Evolutionary conservation across 2,797 vertebrate genomes (phyloP), one percentile per base, ranked within the genome.

Genomic region (Periparus ater): DNA sequence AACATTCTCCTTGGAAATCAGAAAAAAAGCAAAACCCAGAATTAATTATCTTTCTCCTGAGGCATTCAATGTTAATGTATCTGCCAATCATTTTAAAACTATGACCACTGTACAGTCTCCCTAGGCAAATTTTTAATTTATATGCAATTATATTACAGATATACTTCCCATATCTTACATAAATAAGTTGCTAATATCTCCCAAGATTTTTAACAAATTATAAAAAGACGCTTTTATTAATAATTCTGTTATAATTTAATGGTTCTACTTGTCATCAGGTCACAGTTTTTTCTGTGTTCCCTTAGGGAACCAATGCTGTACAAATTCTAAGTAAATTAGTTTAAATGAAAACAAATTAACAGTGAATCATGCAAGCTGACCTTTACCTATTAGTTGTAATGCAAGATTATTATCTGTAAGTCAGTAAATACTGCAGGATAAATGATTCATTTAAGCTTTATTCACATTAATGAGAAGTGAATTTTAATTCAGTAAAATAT

Each of bases 281-380:
- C 66, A 92, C 30, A 77, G 50, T 45, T 85, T 90, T 92, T 93
- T 11, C 44, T 77, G 6, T 36, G 67, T 83, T 72, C 30, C 84
- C 78, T 77, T 57, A 74, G 75, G 90, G 66, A 94, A 57, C 11
- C 3, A 84, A 11, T 53, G 30, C 23, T 72, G 51, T 81, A 91
- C 27, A 95, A 93, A 77, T 91, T 92, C 78, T 89, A 68, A 89
- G 50, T 79, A 86, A 93, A 95, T 95, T 89, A 96, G 18, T 89
- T 87, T 89, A 91, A 94, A 96, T 78, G 40, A 95, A 96, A 96
- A 91, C 88, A 95, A 91, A 94, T 96, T 84, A 88, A 88, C 40
- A 55, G 36, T 48, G 54, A 92, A 84, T 93, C 55, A 66, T 76
- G 61, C 60, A 92, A 93, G 86, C 47, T 89, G 93, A 94, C 76